phyloP scores from a whole-genome alignment of 2,797 vertebrate species.

The Selene dorsalis region DNA sequence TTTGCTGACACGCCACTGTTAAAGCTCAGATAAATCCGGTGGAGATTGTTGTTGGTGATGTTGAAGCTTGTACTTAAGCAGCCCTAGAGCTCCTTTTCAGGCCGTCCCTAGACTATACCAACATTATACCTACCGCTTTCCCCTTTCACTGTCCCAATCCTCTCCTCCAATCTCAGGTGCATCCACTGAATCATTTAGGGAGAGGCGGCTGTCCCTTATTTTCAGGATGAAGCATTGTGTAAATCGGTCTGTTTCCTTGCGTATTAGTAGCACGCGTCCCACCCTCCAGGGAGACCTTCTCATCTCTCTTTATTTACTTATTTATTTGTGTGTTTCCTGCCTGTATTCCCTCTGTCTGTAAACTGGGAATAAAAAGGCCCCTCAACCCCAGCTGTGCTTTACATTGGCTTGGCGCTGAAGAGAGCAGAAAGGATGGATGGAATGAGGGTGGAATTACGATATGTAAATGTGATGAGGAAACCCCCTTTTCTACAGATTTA shows the following conservation, averaged over 20 bases:
- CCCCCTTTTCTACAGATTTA: slow-evolving; percentile 51
- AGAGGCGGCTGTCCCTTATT: slow-evolving; percentile 61
- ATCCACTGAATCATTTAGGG: slow-evolving; percentile 59
- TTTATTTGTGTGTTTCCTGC: slow-evolving; percentile 70
- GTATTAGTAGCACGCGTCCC: slow-evolving; percentile 56
- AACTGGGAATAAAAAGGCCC: slow-evolving; percentile 73
- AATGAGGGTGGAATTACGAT: slow-evolving; percentile 60
- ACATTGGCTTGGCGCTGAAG: slow-evolving; percentile 29
- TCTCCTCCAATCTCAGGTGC: slow-evolving; percentile 53
- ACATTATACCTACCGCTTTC: slow-evolving; percentile 39
- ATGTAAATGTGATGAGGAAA: slow-evolving; percentile 76
- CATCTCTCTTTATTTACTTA: slow-evolving; percentile 74
- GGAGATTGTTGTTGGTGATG: slow-evolving; percentile 56
- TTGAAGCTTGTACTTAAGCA: slow-evolving; percentile 57
- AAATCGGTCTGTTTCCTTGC: slow-evolving; percentile 69
- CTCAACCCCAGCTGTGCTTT: slow-evolving; percentile 43
- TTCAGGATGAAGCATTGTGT: slow-evolving; percentile 55
- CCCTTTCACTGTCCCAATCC: slow-evolving; percentile 31
- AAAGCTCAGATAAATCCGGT: slow-evolving; percentile 60
- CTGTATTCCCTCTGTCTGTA: slow-evolving; percentile 59
- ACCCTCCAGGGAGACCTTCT: slow-evolving; percentile 65
- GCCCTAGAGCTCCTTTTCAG: slow-evolving; percentile 48
- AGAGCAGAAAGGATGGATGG: slow-evolving; percentile 52
- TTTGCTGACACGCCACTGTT: slow-evolving; percentile 50
- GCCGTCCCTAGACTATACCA: slow-evolving; percentile 46